Conservation (phyloP, 2,797 vertebrate species). For the Cynopterus sphinx region DNA sequence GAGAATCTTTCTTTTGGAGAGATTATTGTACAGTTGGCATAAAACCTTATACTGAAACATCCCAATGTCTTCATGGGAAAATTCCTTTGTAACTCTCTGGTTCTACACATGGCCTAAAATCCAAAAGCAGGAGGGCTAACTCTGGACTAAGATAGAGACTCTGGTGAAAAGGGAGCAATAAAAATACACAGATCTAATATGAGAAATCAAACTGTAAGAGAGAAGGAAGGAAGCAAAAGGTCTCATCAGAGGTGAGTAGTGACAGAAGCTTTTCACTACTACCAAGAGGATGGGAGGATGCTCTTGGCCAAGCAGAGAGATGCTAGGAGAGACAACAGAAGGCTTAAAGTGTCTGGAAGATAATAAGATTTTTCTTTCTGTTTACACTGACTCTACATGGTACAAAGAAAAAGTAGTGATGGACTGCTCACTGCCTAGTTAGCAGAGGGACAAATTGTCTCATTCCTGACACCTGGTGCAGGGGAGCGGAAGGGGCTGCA, state of each 20-base stretch:
- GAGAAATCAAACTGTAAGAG: neutral
- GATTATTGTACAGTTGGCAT: neutral
- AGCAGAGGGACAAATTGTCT: neutral
- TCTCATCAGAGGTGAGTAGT: neutral
- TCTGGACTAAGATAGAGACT: neutral
- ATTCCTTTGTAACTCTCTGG: neutral
- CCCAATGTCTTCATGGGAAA: neutral
- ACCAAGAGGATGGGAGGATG: neutral
- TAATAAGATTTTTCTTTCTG: neutral
- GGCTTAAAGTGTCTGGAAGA: neutral
- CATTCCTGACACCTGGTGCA: neutral
- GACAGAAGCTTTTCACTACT: neutral
- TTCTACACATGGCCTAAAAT: neutral
- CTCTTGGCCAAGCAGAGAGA: neutral
- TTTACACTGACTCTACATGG: neutral
- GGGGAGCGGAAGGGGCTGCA: neutral
- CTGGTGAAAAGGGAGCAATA: neutral
- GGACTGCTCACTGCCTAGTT: rapidly evolving
- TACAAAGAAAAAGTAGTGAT: neutral
- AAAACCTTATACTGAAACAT: neutral
- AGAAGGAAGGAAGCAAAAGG: neutral
- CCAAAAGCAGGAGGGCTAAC: neutral
- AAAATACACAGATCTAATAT: neutral
- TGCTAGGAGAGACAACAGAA: neutral
- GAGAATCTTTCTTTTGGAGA: neutral